Evolutionary conservation across 2,888 invertebrate species (phyloP), one percentile per base, ranked within the genome.

Genomic region (Coenonympha glycerion): DNA sequence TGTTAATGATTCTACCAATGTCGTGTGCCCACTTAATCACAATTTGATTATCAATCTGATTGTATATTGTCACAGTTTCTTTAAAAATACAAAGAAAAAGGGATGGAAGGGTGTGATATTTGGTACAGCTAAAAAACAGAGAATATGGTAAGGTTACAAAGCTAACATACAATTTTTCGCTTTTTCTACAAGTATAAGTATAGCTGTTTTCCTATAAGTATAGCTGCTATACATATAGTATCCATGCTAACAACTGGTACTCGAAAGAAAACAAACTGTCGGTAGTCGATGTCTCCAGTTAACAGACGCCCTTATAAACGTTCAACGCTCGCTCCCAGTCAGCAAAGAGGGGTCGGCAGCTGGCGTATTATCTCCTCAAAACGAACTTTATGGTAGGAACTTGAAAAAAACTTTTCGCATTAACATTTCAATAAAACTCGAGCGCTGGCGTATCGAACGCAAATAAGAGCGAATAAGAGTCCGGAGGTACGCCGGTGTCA

Each of bases 311-410:
- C 34, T 70, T 62, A 47, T 24, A 31, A 45, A 53, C 55, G 67
- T 69, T 67, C 71, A 67, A 69, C 64, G 68, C 65, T 64, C 62
- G 66, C 65, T 62, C 60, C 57, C 61, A 67, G 66, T 69, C 64
- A 70, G 73, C 72, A 75, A 77, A 76, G 69, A 73, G 73, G 78
- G 76, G 75, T 61, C 57, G 61, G 65, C 83, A 83, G 77, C 82
- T 82, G 83, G 75, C 76, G 74, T 63, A 73, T 75, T 76, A 76
- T 76, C 72, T 73, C 66, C 55, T 66, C 66, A 66, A 28, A 72
- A 73, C 72, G 68, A 67, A 73, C 68, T 64, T 61, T 55, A 57
- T 48, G 58, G 57, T 60, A 63, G 60, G 64, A 71, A 69, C 62
- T 64, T 59, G 56, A 54, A 66, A 65, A 73, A 74, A 71, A 68